Evolutionary conservation across 2,113 vertebrate genomes (phyloP).

Genomic region (Siniperca knerii): DNA sequence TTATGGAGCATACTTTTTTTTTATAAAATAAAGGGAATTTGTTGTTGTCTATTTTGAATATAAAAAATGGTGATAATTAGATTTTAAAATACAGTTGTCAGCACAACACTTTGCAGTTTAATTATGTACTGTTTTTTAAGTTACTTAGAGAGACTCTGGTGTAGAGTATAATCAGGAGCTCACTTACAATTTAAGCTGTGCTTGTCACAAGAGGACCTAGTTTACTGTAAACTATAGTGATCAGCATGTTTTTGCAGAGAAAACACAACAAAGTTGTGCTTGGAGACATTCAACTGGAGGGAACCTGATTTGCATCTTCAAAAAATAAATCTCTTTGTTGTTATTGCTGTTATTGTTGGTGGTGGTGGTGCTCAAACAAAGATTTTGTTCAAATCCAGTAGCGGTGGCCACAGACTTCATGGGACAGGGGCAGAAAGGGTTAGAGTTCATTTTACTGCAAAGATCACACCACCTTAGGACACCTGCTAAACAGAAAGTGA

Average conservation of each 20-base stretch:
- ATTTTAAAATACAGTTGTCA: constrained; percentile 7
- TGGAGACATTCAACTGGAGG: neutral
- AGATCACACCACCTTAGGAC: too few relatives aligned
- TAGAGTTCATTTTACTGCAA: neutral
- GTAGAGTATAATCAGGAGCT: neutral
- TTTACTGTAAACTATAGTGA: neutral
- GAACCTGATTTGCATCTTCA: neutral
- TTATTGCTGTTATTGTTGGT: neutral
- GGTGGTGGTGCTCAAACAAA: neutral
- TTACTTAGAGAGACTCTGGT: neutral
- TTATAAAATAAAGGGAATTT: neutral
- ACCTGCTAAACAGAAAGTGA: neutral
- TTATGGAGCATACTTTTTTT: neutral
- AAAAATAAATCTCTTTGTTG: neutral
- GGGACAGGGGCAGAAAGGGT: neutral
- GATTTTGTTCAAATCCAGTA: neutral
- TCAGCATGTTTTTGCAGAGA: too few relatives aligned
- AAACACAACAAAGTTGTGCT: neutral
- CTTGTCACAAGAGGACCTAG: neutral
- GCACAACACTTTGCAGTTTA: neutral
- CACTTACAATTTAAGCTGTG: neutral
- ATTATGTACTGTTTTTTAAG: neutral
- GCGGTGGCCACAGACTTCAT: neutral
- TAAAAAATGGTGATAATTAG: neutral
- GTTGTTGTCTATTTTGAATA: neutral